Conservation (phyloP, 2,797 vertebrate genomes). For the Pelobates cultripes region DNA sequence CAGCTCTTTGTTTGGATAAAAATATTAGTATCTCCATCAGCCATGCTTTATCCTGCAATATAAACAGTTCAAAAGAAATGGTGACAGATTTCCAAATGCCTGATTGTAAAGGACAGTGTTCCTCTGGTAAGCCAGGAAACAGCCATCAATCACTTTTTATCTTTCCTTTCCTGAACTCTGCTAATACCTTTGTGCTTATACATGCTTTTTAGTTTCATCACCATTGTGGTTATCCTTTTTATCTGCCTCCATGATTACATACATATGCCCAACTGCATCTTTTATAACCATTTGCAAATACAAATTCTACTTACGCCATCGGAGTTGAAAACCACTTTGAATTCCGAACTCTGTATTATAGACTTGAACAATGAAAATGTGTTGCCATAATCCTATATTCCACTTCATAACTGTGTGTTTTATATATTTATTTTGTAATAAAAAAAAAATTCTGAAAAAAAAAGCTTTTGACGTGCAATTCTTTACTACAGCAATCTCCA, state of each 20-base stretch:
- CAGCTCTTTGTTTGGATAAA: background rate
- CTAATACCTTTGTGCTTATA: background rate
- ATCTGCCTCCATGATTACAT: background rate
- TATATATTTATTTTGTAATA: too few species aligned
- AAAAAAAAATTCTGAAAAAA: too few species aligned
- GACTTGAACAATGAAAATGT: too few species aligned
- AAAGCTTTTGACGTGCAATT: too few species aligned
- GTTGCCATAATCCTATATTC: too few species aligned
- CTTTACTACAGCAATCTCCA: too few species aligned
- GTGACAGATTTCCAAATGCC: background rate
- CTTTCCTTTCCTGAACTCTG: background rate
- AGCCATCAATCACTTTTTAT: conserved; percentile 2
- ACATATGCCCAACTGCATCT: background rate
- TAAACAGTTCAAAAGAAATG: background rate
- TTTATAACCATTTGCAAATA: background rate
- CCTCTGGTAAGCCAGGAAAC: background rate
- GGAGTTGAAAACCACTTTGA: too few species aligned
- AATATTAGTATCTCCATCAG: background rate
- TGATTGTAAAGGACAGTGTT: background rate
- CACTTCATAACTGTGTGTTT: too few species aligned
- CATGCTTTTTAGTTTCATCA: background rate
- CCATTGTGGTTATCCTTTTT: conserved; percentile 3
- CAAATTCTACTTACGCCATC: too few species aligned
- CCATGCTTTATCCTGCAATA: background rate
- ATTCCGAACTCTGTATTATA: too few species aligned